Percentiles rank a stretch among this genome's conserved stretches.
Conservation (phyloP, 2,113 vertebrate species). For the Cottus gobio region DNA sequence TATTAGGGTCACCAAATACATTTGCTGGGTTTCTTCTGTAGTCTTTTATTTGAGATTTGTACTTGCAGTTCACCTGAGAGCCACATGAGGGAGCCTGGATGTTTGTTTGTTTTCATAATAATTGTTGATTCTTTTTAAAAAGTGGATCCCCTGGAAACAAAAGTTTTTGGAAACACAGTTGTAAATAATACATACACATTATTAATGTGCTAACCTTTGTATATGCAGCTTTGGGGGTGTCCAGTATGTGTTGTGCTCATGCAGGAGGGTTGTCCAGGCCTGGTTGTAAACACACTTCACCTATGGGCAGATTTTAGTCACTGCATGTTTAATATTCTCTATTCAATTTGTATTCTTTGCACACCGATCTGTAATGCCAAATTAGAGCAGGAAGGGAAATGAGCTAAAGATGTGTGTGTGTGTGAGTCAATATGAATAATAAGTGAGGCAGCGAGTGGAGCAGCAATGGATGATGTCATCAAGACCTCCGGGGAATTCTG, state of each 20-base stretch:
- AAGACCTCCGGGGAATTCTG: constrained; percentile 43
- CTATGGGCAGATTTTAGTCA: background rate
- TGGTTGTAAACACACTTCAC: background rate
- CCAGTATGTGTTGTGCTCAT: background rate
- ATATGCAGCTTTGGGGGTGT: background rate
- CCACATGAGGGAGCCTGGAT: background rate
- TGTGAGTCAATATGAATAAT: constrained; percentile 42
- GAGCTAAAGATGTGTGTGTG: background rate
- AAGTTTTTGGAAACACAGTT: background rate
- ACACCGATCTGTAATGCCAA: background rate
- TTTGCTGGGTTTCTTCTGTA: background rate
- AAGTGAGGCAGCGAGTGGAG: constrained; percentile 12
- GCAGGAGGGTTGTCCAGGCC: background rate
- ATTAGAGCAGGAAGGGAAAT: constrained; percentile 15
- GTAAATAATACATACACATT: background rate
- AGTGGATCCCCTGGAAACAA: background rate
- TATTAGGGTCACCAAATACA: background rate
- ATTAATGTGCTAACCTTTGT: background rate
- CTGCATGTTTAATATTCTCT: background rate
- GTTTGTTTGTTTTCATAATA: background rate
- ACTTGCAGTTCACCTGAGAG: background rate
- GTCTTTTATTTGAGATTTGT: background rate
- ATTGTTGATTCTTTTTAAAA: background rate
- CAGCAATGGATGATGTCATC: constrained; percentile 52
- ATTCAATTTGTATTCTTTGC: background rate